Base-by-base conservation (phyloP, 2,113 vertebrate species). In the Zosterops borbonicus region DNA sequence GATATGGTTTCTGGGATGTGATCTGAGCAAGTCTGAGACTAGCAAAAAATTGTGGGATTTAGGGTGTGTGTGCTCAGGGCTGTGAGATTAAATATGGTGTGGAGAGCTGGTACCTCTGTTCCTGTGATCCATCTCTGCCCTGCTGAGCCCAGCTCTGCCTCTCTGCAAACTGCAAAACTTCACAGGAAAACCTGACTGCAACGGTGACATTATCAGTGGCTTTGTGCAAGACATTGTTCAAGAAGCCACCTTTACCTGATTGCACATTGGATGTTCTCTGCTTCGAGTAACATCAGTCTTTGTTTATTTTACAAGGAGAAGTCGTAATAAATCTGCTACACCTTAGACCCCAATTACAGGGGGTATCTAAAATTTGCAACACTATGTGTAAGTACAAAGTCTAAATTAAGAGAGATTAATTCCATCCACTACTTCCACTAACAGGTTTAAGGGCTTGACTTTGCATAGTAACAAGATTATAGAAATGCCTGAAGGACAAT, bases 381-480 rank as follows among this genome's bases (percentile, higher is more conserved):
- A 90, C 56, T 91, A 37, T 52, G 62, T 86, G 62, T 94, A 89
- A 97, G 80, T 53, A 53, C 8, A 0, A 80, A 93, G 59, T 63
- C 59, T 71, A 92, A 94, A 87, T 86, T 91, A 93, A 85, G 90
- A 95, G 94, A 96, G 95, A 96, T 89, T 87, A 93, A 97, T 96
- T 97, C 96, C 75, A 95, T 91, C 95, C 94, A 77, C 25, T 88
- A 23, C 95, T 95, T 92, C 78, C 79, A 55, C 93, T 97, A 94
- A 94, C 95, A 97, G 96, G 88, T 96, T 97, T 97, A 97, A 96
- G 97, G 97, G 97, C 96, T 97, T 97, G 97, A 97, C 97, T 97
- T 97, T 95, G 96, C 95, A 96, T 96, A 73, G 95, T 97, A 98
- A 98, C 96, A 96, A 97, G 98, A 98, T 98, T 98, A 98, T 64